Conservation (phyloP, 2,888 invertebrate species). For the Dysmachus trigonus region DNA sequence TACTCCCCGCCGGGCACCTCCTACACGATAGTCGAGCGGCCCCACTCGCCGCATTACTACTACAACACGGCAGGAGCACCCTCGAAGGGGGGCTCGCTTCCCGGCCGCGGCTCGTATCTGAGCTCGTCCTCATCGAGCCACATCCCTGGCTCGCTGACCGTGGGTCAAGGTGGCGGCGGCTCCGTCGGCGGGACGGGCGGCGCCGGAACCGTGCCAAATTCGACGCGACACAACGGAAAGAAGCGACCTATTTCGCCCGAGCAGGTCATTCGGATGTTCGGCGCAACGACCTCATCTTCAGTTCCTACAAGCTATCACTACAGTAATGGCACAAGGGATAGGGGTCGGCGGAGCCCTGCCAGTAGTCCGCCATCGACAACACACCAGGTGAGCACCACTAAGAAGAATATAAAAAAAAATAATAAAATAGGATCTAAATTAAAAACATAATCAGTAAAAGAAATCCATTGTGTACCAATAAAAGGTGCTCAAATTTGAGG, state of each 20-base stretch:
- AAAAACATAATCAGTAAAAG: too few species aligned
- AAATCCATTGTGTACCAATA: too few species aligned
- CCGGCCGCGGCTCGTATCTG: constrained; percentile 69
- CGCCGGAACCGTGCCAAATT: constrained; percentile 58
- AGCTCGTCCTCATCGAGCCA: constrained; percentile 71
- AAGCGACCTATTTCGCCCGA: constrained; percentile 86
- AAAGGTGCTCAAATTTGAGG: too few species aligned
- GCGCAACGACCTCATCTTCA: constrained; percentile 67
- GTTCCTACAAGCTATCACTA: constrained; percentile 66
- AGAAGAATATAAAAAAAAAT: too few species aligned
- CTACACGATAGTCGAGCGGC: constrained; percentile 86
- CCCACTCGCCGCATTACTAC: constrained; percentile 73
- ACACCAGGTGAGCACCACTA: constrained; percentile 69
- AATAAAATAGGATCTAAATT: too few species aligned
- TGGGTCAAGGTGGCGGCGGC: constrained; percentile 56
- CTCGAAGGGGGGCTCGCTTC: constrained; percentile 63
- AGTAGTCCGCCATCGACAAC: constrained; percentile 83
- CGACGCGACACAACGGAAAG: constrained; percentile 69
- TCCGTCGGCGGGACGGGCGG: constrained; percentile 59
- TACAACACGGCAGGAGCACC: constrained; percentile 65
- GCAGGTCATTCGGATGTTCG: constrained; percentile 77
- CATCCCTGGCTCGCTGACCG: constrained; percentile 64
- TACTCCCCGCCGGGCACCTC: constrained; percentile 90
- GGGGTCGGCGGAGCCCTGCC: constrained; percentile 70
- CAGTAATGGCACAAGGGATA: constrained; percentile 63